Evolutionary conservation across 2,888 invertebrate species (phyloP).

Genomic region (Acleris literana): DNA sequence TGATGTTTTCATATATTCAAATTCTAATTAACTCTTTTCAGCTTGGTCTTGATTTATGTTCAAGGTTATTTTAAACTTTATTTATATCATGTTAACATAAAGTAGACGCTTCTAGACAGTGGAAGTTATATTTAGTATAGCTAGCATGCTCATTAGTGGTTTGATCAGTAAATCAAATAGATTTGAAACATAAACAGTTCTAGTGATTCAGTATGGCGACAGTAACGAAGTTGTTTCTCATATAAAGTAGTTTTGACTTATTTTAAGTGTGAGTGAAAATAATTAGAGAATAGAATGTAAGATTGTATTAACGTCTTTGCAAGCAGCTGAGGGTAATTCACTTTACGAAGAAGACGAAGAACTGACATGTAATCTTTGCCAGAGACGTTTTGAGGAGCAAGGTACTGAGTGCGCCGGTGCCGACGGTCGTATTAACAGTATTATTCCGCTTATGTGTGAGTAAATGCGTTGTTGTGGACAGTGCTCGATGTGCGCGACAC

Average conservation of each 20-base stretch:
- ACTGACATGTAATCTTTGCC: slow-evolving; percentile 89
- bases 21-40: slow-evolving; percentile 84
- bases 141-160: slow-evolving; percentile 50
- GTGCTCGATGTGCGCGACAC: slow-evolving; percentile 51
- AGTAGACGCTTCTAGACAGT: slow-evolving; percentile 60
- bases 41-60: slow-evolving; percentile 83
- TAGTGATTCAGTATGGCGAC: slow-evolving; percentile 24
- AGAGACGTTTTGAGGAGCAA: slow-evolving; percentile 91
- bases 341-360: slow-evolving; percentile 86
- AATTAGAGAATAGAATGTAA: slow-evolving; percentile 67
- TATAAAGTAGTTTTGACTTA: slow-evolving; percentile 36
- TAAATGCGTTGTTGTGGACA: slow-evolving; percentile 80
- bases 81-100: slow-evolving; percentile 50
- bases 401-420: slow-evolving; percentile 83
- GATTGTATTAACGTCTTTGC: slow-evolving; percentile 84
- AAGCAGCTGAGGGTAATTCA: slow-evolving; percentile 86
- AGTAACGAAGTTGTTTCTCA: slow-evolving; percentile 25
- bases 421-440: slow-evolving; percentile 71
- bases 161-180: slow-evolving; percentile 38
- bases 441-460: slow-evolving; percentile 82
- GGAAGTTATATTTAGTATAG: slow-evolving; percentile 47
- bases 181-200: slow-evolving; percentile 21
- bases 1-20: slow-evolving; percentile 66
- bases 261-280: slow-evolving; percentile 43
- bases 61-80: slow-evolving; percentile 64